These are phyloP conservation scores for Puffinus mauretanicus DNA, from an alignment of 2,113 vertebrate genomes.

Conservation along the genomic window DNA sequence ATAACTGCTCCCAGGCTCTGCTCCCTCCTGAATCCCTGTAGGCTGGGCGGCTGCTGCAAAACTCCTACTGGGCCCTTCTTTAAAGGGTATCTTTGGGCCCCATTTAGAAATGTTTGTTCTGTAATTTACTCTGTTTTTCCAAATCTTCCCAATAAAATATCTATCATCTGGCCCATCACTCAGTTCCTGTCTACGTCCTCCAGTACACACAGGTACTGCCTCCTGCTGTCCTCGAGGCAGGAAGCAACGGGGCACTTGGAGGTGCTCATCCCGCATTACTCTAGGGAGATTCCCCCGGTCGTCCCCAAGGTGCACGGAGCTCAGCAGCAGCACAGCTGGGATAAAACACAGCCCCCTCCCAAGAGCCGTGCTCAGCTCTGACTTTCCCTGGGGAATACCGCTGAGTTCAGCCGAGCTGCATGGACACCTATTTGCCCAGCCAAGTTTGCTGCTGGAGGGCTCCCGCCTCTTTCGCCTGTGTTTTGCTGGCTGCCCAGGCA, in stretches of 20 bases:
- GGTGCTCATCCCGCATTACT: background rate
- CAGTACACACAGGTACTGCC: background rate
- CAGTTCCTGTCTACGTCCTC: background rate
- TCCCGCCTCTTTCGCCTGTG: rapidly evolving
- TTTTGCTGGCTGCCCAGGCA: rapidly evolving
- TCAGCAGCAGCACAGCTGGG: background rate
- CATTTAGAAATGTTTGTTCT: background rate
- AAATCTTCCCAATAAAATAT: background rate
- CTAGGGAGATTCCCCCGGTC: rapidly evolving
- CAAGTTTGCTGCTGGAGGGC: background rate
- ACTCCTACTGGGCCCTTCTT: background rate
- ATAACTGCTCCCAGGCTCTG: background rate
- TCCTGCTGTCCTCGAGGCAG: background rate
- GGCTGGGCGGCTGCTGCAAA: background rate
- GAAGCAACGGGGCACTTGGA: background rate
- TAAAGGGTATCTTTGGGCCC: background rate
- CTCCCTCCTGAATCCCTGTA: background rate
- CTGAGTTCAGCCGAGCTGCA: background rate
- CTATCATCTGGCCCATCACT: background rate
- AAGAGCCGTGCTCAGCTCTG: background rate
- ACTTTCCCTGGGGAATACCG: background rate
- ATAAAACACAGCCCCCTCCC: background rate
- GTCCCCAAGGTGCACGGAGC: background rate
- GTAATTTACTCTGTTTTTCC: background rate
- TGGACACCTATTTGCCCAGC: rapidly evolving